phyloP scores from a whole-genome alignment of 37 sponge, comb jelly and placozoan genomes.

The Spongia lamella region DNA sequence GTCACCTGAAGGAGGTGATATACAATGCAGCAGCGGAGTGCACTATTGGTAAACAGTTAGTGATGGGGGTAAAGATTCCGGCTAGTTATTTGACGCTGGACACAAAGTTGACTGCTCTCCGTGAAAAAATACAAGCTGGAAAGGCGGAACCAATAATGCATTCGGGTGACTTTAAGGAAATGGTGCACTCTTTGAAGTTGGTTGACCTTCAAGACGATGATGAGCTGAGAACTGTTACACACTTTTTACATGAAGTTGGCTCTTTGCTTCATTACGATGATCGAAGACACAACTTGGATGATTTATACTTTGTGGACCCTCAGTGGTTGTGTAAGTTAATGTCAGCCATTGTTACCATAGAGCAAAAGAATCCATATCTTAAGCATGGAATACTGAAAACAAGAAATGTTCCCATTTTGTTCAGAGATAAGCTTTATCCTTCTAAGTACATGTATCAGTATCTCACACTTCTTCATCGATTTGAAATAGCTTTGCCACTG shows the following conservation, averaged over 20 bases:
- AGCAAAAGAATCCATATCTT: slow-evolving; percentile 47
- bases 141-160: slow-evolving; percentile 71
- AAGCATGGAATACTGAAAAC: slow-evolving; percentile 63
- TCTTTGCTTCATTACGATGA: slow-evolving; percentile 61
- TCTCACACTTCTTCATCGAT: slow-evolving; percentile 63
- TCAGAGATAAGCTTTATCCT: slow-evolving; percentile 45
- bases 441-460: slow-evolving; percentile 53
- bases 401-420: slow-evolving; percentile 21
- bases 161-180: slow-evolving; percentile 33
- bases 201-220: slow-evolving; percentile 41
- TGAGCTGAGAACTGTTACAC: slow-evolving; percentile 44
- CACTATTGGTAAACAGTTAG: slow-evolving; percentile 13
- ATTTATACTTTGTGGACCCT: slow-evolving; percentile 61
- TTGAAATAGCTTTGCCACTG: slow-evolving; percentile 75
- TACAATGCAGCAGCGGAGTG: slow-evolving; percentile 77
- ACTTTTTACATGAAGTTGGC: slow-evolving; percentile 56
- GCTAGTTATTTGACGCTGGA: slow-evolving; percentile 86
- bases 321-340: slow-evolving; percentile 77
- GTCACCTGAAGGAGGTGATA: slow-evolving; percentile 75
- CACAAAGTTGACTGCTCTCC: slow-evolving; percentile 55
- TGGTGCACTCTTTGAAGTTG: slow-evolving; percentile 16
- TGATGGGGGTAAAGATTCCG: slow-evolving; percentile 87
- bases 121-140: slow-evolving; percentile 56
- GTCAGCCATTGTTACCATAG: slow-evolving; percentile 64
- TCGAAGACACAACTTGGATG: slow-evolving; percentile 38